Base-by-base conservation (phyloP, 1,140 invertebrate species). In the Anagrus nilaparvatae region DNA sequence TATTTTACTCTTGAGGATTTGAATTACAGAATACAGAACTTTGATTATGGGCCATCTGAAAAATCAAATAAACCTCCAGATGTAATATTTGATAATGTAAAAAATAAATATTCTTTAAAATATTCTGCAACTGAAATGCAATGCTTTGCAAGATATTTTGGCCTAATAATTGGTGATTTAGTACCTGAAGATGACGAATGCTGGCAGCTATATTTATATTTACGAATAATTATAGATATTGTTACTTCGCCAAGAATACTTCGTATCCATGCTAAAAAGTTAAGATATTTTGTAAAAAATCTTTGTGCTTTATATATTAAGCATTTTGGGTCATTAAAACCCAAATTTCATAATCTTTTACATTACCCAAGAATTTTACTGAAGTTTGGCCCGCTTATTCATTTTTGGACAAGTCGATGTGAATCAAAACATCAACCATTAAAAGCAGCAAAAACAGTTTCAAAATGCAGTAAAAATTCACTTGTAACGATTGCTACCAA, bases 41-140 rank as follows among this genome's bases (percentile, higher is more conserved):
- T 8, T 8, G 5, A 31, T 7, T 31, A 9, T 31, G 14, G 14
- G n/a, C n/a, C n/a, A n/a, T n/a, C n/a, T n/a, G n/a, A n/a, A n/a
- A n/a, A n/a, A n/a, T n/a, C 24, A 34, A 44, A 50, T 35, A 32
- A 38, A 34, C 45, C 44, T 1, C 40, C 36, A 28, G 24, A 30
- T 25, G 18, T 42, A 21, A 40, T 14, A 18, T 42, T 39, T 29
- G 41, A 32, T 17, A n/a, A n/a, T n/a, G 7, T 12, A 39, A 19
- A 31, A 29, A 40, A 27, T 39, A 20, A 45, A 45, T 39, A 39
- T 48, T 17, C n/a, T 17, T 5, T 28, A 5, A 38, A 28, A 13
- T 17, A 28, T n/a, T 28, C 24, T 18, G 36, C 36, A 1, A 4
- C 36, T 16, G 36, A 38, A 13, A 28, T 38, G 36, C 13, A 8